Evolutionary conservation across 2,888 invertebrate genomes (phyloP).

Genomic region (Oasisia sp.): DNA sequence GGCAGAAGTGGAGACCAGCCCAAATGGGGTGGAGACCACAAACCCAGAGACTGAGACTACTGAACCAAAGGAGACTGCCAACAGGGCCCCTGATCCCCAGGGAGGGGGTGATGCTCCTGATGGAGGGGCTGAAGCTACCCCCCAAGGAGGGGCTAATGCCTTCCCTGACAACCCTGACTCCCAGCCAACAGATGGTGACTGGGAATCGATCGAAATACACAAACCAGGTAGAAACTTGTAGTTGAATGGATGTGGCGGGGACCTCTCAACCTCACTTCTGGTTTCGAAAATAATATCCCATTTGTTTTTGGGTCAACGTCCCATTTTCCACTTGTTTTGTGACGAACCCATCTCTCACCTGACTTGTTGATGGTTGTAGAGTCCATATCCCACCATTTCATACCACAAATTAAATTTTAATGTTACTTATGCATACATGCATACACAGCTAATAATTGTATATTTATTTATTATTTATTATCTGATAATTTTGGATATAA

Average conservation of each 20-base stretch:
- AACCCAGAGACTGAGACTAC: not conserved
- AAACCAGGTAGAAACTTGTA: not conserved
- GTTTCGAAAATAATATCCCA: not conserved
- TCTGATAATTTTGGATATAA: too few relatives aligned
- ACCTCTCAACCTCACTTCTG: not conserved
- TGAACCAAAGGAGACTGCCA: not conserved
- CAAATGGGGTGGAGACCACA: not conserved
- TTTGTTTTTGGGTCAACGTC: too few relatives aligned
- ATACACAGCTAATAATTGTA: too few relatives aligned
- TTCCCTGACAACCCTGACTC: not conserved
- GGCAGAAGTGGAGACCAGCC: not conserved
- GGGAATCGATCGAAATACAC: not conserved
- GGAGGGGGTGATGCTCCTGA: not conserved
- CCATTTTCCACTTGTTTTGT: too few relatives aligned
- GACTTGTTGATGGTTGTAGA: too few relatives aligned
- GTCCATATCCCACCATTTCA: too few relatives aligned
- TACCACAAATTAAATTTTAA: too few relatives aligned
- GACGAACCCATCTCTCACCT: too few relatives aligned
- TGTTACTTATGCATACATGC: too few relatives aligned
- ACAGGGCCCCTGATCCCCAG: not conserved
- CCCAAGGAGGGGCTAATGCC: constrained; percentile 17
- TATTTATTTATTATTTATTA: too few relatives aligned
- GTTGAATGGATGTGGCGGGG: not conserved
- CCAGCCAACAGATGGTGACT: not conserved
- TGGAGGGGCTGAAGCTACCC: not conserved